Percentiles rank a stretch among this genome's conserved stretches.
phyloP scores from a whole-genome alignment of 2,113 vertebrate species.

The Nicator chloris region DNA sequence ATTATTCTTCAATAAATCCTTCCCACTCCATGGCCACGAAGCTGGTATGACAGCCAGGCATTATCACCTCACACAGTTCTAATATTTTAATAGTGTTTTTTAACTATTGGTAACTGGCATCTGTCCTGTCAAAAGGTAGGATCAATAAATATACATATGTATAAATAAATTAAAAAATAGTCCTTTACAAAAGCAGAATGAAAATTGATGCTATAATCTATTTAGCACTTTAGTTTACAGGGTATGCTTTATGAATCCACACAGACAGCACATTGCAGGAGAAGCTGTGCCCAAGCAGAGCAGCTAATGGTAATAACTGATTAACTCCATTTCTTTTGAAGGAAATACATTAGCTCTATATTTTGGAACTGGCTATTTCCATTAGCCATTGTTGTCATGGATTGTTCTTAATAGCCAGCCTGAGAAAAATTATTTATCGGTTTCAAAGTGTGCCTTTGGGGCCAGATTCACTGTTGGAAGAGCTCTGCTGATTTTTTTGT shows the following conservation, averaged over 20 bases:
- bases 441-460: constrained; percentile 16
- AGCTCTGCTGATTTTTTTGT: not conserved
- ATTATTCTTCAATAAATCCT: constrained; percentile 11
- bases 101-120: not conserved
- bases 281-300: not conserved
- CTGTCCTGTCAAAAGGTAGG: not conserved
- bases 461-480: not conserved
- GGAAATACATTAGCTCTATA: not conserved
- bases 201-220: not conserved
- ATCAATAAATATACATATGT: not conserved
- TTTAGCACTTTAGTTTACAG: not conserved
- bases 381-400: not conserved
- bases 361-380: not conserved
- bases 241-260: not conserved
- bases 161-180: not conserved
- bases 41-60: not conserved
- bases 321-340: not conserved
- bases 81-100: not conserved
- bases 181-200: not conserved
- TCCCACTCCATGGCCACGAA: not conserved
- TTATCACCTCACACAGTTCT: not conserved
- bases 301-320: not conserved
- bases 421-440: not conserved
- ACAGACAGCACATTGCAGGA: not conserved
- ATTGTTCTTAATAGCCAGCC: not conserved